Percentiles rank a stretch among this genome's conserved stretches.
phyloP scores from a whole-genome alignment of 2,797 vertebrate genomes.

The Oreortyx pictus region DNA sequence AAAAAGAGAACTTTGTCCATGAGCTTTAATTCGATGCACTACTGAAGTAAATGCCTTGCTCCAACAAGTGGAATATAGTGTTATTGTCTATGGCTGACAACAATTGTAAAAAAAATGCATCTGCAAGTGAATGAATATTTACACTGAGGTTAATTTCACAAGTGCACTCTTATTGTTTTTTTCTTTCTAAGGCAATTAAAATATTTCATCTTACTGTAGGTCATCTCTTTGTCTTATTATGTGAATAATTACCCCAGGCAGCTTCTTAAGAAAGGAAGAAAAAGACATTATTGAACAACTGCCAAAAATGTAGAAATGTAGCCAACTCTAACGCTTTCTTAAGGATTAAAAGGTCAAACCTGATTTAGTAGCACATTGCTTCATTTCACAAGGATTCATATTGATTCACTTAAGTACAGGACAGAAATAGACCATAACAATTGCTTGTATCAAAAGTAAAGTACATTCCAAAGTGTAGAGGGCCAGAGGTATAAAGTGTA shows the following conservation, averaged over 20 bases:
- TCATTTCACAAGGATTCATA: background rate
- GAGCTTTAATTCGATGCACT: background rate
- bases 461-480: background rate
- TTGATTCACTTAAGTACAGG: background rate
- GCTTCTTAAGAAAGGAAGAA: background rate
- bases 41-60: background rate
- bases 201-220: background rate
- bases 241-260: background rate
- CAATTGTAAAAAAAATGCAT: background rate
- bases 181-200: constrained; percentile 34
- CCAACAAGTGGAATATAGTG: background rate
- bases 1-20: background rate
- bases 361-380: constrained; percentile 21
- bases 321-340: constrained; percentile 2
- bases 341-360: constrained; percentile 21
- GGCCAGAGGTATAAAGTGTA: background rate
- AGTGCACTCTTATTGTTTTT: background rate
- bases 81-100: constrained; percentile 8
- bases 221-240: background rate
- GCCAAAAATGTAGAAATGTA: constrained; percentile 18
- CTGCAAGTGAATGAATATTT: constrained; percentile 30
- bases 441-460: background rate
- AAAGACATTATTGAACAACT: background rate
- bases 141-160: constrained; percentile 2
- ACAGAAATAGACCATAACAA: background rate